Conservation (phyloP, 2,797 vertebrate genomes). For the Halcyon smyrnensis region DNA sequence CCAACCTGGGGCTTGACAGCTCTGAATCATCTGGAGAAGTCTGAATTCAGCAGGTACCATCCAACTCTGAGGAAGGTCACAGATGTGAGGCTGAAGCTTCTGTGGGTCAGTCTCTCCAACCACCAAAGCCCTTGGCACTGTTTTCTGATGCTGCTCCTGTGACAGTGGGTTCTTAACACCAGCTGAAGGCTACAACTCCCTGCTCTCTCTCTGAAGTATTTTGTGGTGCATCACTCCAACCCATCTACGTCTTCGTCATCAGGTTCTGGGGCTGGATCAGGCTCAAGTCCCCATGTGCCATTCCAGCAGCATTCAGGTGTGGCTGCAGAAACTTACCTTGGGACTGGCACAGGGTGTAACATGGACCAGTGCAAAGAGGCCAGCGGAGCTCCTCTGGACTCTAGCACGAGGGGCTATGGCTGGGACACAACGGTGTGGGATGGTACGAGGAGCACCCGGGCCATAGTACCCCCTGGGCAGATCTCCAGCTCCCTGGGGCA, state of each 20-base stretch:
- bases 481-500: neutral
- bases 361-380: neutral
- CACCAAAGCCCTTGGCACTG: neutral
- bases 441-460: neutral
- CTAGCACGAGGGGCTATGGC: neutral
- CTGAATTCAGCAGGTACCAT: neutral
- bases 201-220: neutral
- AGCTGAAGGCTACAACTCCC: neutral
- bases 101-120: neutral
- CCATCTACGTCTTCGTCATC: neutral
- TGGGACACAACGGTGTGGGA: neutral
- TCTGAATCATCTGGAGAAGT: neutral
- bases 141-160: neutral
- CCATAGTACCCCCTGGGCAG: neutral
- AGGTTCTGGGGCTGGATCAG: neutral
- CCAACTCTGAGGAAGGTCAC: neutral
- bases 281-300: neutral
- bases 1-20: neutral
- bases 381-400: neutral
- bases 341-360: neutral
- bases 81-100: neutral
- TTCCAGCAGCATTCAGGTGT: rapidly evolving
- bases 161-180: neutral
- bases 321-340: neutral
- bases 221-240: neutral